A percentile compares a stretch with the other conserved stretches of the same genome.
Conservation (phyloP, 2,797 vertebrate species). For the Phalloptychus januarius region DNA sequence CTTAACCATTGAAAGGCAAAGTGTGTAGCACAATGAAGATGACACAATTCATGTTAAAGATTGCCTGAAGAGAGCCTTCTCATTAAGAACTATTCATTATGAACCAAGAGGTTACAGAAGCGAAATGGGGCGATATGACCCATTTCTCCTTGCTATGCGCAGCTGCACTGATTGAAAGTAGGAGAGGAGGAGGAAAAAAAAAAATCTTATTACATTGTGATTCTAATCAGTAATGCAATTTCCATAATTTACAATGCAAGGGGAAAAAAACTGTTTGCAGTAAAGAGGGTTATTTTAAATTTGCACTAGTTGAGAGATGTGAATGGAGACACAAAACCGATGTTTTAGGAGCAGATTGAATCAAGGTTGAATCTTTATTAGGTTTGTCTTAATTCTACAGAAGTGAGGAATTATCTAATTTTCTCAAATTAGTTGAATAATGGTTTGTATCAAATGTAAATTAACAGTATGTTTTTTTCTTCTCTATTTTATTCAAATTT, state of each 20-base stretch:
- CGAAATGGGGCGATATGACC: constrained; percentile 51
- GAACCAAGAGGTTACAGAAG: constrained; percentile 53
- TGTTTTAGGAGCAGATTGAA: constrained; percentile 20
- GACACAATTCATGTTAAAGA: constrained; percentile 36
- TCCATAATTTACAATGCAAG: constrained; percentile 32
- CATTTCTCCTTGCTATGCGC: constrained; percentile 49
- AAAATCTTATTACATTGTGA: constrained; percentile 2
- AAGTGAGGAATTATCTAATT: neutral
- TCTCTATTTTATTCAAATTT: neutral
- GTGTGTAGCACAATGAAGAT: neutral
- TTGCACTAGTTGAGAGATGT: constrained; percentile 7
- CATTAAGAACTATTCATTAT: constrained; percentile 57
- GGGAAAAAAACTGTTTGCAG: neutral
- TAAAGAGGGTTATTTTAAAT: constrained; percentile 17
- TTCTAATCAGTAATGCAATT: constrained; percentile 8
- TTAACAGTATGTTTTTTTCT: neutral
- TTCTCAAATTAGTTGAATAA: neutral
- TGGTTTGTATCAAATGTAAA: neutral
- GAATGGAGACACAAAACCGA: constrained; percentile 19
- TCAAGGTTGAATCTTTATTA: constrained; percentile 1
- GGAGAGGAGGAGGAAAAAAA: constrained; percentile 6
- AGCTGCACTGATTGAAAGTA: constrained; percentile 46
- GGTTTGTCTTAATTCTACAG: neutral
- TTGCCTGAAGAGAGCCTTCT: constrained; percentile 52
- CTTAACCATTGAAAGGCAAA: constrained; percentile 10